A percentile compares a stretch with the other conserved stretches of the same genome.
These are phyloP conservation scores for Palaemon carinicauda DNA, from an alignment of 1,140 invertebrate genomes.

Conservation along the genomic window DNA sequence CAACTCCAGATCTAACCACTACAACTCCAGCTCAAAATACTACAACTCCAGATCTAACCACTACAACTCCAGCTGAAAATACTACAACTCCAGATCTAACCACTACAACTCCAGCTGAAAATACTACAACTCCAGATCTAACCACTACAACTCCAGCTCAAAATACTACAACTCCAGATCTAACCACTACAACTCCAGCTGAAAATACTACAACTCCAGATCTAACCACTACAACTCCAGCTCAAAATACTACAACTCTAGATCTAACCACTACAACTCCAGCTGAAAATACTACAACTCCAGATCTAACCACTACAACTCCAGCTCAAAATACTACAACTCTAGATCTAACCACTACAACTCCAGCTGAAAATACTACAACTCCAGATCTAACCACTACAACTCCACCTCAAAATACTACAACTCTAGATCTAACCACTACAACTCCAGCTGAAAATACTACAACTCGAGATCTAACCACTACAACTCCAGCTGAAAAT, in stretches of 20 bases:
- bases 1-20: no score
- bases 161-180: no score
- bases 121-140: no score
- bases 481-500: neutral
- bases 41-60: no score
- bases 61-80: no score
- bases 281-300: neutral
- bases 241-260: neutral
- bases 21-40: no score
- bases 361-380: neutral
- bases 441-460: neutral
- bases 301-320: neutral
- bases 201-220: no score
- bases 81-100: no score
- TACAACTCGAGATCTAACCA: neutral
- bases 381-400: neutral
- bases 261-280: neutral
- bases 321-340: neutral
- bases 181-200: no score
- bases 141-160: no score
- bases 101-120: no score
- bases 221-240: neutral
- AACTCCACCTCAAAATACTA: neutral
- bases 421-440: no score
- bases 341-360: neutral